Evolutionary conservation across 2,113 vertebrate genomes (phyloP).

Genomic region (Spea bombifrons): DNA sequence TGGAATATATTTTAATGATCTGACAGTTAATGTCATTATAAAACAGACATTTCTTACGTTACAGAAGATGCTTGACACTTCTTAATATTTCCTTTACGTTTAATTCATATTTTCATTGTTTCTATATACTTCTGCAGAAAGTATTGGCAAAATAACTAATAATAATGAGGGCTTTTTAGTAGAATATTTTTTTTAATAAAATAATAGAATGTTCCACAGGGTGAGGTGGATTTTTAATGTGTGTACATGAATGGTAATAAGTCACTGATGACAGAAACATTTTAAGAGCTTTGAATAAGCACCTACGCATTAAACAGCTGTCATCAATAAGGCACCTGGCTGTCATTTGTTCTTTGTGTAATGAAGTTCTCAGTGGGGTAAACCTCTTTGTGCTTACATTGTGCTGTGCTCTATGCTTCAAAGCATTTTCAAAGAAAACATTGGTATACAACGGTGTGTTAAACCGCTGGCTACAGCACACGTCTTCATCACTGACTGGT

Average conservation of each 20-base stretch:
- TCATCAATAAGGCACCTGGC: constrained; percentile 34
- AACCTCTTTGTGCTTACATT: constrained; percentile 24
- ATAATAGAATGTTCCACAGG: constrained; percentile 11
- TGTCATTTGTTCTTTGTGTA: constrained; percentile 39
- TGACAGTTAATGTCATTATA: no score
- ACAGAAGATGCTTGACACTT: no score
- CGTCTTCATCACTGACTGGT: not conserved
- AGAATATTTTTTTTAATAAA: not conserved
- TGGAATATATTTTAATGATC: no score
- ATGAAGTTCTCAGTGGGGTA: constrained; percentile 41
- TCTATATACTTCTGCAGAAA: no score
- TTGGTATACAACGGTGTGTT: not conserved
- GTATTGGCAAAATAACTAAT: no score
- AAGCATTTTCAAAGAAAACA: constrained; percentile 15
- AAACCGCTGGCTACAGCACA: not conserved
- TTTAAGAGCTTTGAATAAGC: constrained; percentile 35
- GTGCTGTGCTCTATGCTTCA: constrained; percentile 21
- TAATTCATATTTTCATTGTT: no score
- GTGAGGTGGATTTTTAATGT: constrained; percentile 16
- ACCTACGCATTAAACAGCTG: constrained; percentile 36
- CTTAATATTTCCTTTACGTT: no score
- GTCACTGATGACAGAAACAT: constrained; percentile 29
- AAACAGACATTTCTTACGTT: no score
- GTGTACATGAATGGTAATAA: constrained; percentile 24
- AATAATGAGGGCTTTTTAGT: no score